Percentiles rank a stretch among this genome's conserved stretches.
Evolutionary conservation across 2,113 vertebrate genomes (phyloP).

Genomic region (Stigmatopora argus): DNA sequence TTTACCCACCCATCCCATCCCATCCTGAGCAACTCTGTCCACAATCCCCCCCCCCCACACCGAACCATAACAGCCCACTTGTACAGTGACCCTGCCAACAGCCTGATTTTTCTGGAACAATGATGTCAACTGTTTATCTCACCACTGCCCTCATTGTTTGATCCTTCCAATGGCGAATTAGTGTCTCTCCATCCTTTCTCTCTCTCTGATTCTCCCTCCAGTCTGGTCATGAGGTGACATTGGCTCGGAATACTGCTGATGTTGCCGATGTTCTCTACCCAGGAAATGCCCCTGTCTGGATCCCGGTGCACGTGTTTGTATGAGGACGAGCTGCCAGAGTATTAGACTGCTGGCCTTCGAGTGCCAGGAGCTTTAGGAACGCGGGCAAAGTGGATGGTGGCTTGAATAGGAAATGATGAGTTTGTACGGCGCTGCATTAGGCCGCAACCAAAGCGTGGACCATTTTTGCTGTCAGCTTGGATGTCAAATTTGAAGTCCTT

Average conservation of each 20-base stretch:
- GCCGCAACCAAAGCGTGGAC: conserved; percentile 31
- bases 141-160: conserved; percentile 44
- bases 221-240: conserved; percentile 44
- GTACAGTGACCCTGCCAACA: conserved; percentile 43
- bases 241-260: conserved; percentile 66
- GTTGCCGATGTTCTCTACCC: conserved; percentile 39
- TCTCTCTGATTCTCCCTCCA: conserved; percentile 29
- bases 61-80: conserved; percentile 20
- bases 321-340: conserved; percentile 53
- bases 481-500: conserved; percentile 38
- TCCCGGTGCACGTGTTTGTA: conserved; percentile 34
- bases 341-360: conserved; percentile 44
- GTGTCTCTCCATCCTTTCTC: conserved; percentile 21
- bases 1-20: conserved; percentile 30
- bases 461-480: conserved; percentile 48
- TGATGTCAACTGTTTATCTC: conserved; percentile 60
- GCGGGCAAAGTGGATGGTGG: conserved; percentile 47
- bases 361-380: conserved; percentile 61
- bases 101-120: conserved; percentile 62
- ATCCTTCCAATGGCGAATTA: conserved; percentile 33
- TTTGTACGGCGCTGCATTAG: conserved; percentile 55
- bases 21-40: conserved; percentile 8
- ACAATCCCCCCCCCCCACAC: conserved; percentile 16
- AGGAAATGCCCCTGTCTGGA: conserved; percentile 59
- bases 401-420: conserved; percentile 63